Evolutionary conservation across 2,888 invertebrate species (phyloP).

Genomic region (Meteorus cinctellus): DNA sequence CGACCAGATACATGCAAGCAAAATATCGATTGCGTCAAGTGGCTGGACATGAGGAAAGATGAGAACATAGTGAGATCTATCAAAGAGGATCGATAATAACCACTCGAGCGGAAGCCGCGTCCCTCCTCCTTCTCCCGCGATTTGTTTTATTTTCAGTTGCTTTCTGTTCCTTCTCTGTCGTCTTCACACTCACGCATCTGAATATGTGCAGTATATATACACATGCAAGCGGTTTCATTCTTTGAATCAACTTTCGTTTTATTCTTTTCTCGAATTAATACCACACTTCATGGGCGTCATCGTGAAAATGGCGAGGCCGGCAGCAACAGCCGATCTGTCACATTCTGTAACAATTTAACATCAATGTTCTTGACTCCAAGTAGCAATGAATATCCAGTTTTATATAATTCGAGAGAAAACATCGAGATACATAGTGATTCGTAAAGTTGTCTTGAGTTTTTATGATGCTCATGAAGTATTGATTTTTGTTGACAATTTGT

Average conservation of each 20-base stretch:
- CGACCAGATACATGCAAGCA: background rate
- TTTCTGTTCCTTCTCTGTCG: conserved; percentile 18
- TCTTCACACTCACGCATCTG: background rate
- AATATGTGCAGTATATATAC: background rate
- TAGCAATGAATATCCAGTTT: conserved; percentile 31
- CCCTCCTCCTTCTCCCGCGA: conserved; percentile 46
- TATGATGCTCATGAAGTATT: conserved; percentile 37
- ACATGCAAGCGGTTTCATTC: background rate
- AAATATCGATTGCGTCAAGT: background rate
- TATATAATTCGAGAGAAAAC: conserved; percentile 2
- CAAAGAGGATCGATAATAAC: conserved; percentile 61
- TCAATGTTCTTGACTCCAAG: conserved; percentile 41
- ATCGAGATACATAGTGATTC: too few relatives aligned
- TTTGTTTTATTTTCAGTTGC: background rate
- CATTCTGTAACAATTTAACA: conserved; percentile 54
- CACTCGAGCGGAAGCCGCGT: conserved; percentile 60
- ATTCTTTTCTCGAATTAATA: conserved; percentile 6
- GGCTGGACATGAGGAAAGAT: conserved; percentile 11
- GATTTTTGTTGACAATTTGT: conserved; percentile 46
- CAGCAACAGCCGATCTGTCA: conserved; percentile 63
- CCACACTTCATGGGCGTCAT: conserved; percentile 41
- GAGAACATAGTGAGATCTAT: conserved; percentile 42
- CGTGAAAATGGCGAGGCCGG: conserved; percentile 58
- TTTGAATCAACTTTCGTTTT: background rate
- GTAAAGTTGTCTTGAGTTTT: background rate